These are phyloP conservation scores for Brachyhypopomus gauderio DNA, from an alignment of 2,113 vertebrate species.

Conservation along the genomic window DNA sequence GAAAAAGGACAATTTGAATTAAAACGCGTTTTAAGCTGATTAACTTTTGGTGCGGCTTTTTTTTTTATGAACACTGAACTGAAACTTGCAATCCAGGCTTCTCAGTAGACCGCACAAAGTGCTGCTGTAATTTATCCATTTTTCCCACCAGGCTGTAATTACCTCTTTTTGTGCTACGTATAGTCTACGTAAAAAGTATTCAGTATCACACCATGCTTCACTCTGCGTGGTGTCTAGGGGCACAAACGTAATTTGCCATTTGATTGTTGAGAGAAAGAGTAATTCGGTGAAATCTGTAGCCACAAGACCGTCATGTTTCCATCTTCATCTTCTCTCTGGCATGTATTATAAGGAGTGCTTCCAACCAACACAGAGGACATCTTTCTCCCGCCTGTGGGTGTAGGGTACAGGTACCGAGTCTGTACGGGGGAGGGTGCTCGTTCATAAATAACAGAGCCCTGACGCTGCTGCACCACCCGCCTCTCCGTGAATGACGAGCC, in stretches of 20 bases:
- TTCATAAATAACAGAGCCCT: conserved; percentile 59
- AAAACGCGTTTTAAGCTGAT: too few relatives aligned
- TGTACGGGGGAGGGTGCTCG: conserved; percentile 64
- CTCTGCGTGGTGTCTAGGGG: background rate
- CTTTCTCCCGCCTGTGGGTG: background rate
- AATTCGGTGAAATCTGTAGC: background rate
- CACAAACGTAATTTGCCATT: background rate
- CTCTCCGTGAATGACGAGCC: conserved; percentile 26
- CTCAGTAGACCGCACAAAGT: background rate
- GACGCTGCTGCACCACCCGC: conserved; percentile 39
- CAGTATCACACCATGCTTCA: background rate
- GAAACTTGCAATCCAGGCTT: background rate
- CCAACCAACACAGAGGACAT: background rate
- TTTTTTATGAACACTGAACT: background rate
- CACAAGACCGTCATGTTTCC: background rate
- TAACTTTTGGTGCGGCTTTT: background rate
- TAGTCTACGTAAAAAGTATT: background rate
- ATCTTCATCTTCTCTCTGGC: background rate
- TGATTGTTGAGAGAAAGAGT: conserved; percentile 2
- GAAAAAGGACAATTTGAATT: too few relatives aligned
- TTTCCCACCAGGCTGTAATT: background rate
- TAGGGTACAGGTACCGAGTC: conserved; percentile 51
- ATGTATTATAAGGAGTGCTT: background rate
- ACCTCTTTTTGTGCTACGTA: background rate
- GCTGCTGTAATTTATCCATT: too few relatives aligned